phyloP scores from a whole-genome alignment of 2,797 vertebrate genomes.

The Otolemur crassicaudatus region DNA sequence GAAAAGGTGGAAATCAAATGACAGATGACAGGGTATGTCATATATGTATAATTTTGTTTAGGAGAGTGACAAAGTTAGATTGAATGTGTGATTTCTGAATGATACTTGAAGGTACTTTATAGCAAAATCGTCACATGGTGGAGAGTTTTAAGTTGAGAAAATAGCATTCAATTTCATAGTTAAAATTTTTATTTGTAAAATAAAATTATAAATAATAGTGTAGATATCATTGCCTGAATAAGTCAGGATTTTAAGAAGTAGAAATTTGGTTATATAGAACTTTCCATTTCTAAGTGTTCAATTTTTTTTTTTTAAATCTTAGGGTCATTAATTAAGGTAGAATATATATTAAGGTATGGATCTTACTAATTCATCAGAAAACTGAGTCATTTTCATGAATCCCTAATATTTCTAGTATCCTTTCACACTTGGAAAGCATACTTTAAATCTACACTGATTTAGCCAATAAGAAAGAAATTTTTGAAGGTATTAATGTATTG shows the following conservation, averaged over 20 bases:
- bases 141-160: not conserved
- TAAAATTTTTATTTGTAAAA: not conserved
- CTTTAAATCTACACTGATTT: not conserved
- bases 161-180: not conserved
- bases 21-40: not conserved
- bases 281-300: slow-evolving; percentile 22
- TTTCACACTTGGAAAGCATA: not conserved
- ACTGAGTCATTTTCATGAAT: slow-evolving; percentile 17
- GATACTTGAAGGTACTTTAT: not conserved
- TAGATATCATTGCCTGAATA: not conserved
- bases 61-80: not conserved
- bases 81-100: not conserved
- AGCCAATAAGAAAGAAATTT: not conserved
- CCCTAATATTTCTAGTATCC: not conserved
- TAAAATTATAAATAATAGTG: not conserved
- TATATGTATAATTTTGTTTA: not conserved
- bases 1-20: not conserved
- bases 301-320: not conserved
- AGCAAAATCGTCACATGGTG: not conserved
- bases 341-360: not conserved
- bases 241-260: not conserved
- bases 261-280: not conserved
- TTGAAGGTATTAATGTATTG: not conserved
- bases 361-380: not conserved
- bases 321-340: not conserved